Base-by-base conservation (phyloP, 2,888 invertebrate species). In the Syrista parreyssii region DNA sequence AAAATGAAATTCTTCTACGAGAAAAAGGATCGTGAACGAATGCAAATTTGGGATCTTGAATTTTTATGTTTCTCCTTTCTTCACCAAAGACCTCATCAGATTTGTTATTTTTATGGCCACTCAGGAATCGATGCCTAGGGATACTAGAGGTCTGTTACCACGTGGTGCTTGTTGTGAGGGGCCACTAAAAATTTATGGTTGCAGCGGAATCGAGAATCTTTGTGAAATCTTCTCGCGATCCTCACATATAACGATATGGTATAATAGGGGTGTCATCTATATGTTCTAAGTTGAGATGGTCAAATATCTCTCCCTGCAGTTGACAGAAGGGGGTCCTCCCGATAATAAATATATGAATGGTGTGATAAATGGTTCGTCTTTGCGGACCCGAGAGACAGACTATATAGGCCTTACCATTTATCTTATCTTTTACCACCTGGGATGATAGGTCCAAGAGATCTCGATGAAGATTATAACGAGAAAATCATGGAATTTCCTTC, bases 321-420 rank as follows among this genome's bases (percentile, higher is more conserved):
- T 76, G 73, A 74, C 74, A 75, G 75, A 79, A 77, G 78, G 75
- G 75, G 71, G 77, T 69, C 76, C 40, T 35, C 40, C 76, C 74
- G 80, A 83, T 84, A 83, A 86, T 85, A 86, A 87, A 84, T 87
- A 74, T 74, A 84, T 84, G 82, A 83, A 84, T 77, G 78, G 72
- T 76, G 82, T 86, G 86, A 87, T 84, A 84, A 87, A 87, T 84
- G 82, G 81, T 30, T 35, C 36, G 82, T 81, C 71, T 68, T 81
- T 76, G 76, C 77, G 76, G 75, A 75, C 76, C 75, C 79, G 71
- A 68, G 68, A 74, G 76, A 80, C 79, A 78, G 74, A 32, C 40
- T 33, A 68, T 68, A 68, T 40, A 73, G 75, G 72, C 80, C 72
- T 76, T 68, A 55, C 79, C 82, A 85, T 85, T 85, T 81, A 82